Evolutionary conservation across 64 coral and sea anemone species (phyloP), one percentile per base, ranked within the genome.

Genomic region (Dendrophyllia cribrosa): DNA sequence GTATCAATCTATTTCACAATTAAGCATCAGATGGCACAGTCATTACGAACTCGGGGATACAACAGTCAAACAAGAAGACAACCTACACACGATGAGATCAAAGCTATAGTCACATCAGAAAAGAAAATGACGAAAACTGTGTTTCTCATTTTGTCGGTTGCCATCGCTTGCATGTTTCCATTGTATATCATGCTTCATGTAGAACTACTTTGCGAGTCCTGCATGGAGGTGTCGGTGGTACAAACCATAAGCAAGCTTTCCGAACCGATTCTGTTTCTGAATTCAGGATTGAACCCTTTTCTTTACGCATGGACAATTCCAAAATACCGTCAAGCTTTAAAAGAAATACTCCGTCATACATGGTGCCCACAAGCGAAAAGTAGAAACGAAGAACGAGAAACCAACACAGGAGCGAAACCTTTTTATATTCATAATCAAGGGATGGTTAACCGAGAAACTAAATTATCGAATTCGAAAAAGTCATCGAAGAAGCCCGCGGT

Each of bases 221-320:
- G 72, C 46, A 75, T 75, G 72, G 72, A 75, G 17, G 17, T 51
- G 20, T 5, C 72, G 16, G 72, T 19, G 46, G 15, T 75, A 50
- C 47, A 51, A 75, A n/a, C 72, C 19, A 51, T 75, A 1, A 75
- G 45, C 72, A 75, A 75, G 44, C 46, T 75, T 43, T 75, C 72
- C 0, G 72, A 75, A 20, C 72, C 72, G 6, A 75, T 75, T 49
- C 72, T 75, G 44, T 75, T 75, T 19, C 45, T 75, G 49, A 75
- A 75, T 19, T 75, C 72, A 9, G 72, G 72, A 75, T 15, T 75
- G 6, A 75, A 75, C 17, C 72, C 72, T 50, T 75, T 75, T 49
- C 72, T 75, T 50, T 75, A 75, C 16, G 72, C 72, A 19, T 75
- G 72, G 72, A 51, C 72, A 75, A 75, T 75, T 47, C 72, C 72